phyloP scores from a whole-genome alignment of 2,888 invertebrate genomes.

The Iselma pallidipennis region DNA sequence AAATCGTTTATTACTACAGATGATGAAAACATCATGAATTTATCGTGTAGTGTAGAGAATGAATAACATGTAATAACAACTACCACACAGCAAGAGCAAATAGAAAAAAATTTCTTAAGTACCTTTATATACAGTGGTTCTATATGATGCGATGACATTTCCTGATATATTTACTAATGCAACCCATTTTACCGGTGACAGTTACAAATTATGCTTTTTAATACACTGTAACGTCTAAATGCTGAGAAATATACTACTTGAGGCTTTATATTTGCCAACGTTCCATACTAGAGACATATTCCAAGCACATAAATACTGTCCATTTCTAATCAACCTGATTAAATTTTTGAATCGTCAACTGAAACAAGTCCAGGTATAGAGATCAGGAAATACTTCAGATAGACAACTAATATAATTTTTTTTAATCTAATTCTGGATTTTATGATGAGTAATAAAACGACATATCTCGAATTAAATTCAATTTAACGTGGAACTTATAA shows the following conservation, averaged over 20 bases:
- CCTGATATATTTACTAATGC: slow-evolving; percentile 43
- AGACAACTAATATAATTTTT: too few relatives aligned
- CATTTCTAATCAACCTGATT: not conserved
- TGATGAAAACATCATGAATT: not conserved
- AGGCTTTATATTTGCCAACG: not conserved
- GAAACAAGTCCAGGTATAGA: too few relatives aligned
- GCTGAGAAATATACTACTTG: slow-evolving; percentile 3
- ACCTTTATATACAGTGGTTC: slow-evolving; percentile 28
- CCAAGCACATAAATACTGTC: not conserved
- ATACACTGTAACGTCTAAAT: slow-evolving; percentile 20
- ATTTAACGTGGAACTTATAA: not conserved
- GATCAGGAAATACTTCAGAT: too few relatives aligned
- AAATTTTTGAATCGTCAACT: not conserved
- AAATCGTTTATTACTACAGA: not conserved
- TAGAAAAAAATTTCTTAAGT: not conserved
- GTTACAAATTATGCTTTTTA: slow-evolving; percentile 44
- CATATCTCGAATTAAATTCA: not conserved
- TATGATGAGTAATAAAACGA: not conserved
- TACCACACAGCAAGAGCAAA: not conserved
- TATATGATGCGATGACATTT: slow-evolving; percentile 40
- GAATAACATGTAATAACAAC: not conserved
- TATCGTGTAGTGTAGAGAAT: not conserved
- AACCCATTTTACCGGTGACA: slow-evolving; percentile 40
- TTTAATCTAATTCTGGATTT: too few relatives aligned
- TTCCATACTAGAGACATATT: not conserved